A percentile compares a stretch with the other conserved stretches of the same genome.
Conservation (phyloP, 35 echinoderm and acorn worm genomes). For the Stichopus chloronotus region DNA sequence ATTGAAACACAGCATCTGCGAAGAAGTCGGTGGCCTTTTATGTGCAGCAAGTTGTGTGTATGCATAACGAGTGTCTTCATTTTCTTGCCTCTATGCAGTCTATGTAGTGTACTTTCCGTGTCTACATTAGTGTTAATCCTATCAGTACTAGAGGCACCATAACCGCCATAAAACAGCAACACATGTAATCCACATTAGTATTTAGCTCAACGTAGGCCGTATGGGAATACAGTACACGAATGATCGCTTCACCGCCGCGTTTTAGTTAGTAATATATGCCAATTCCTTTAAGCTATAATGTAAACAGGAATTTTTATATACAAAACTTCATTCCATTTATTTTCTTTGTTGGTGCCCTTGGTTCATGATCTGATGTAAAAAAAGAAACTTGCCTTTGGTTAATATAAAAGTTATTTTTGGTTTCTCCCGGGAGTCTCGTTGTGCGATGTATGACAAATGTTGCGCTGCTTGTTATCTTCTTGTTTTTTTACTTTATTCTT, state of each 20-base stretch:
- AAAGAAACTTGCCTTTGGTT: not conserved
- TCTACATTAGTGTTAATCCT: not conserved
- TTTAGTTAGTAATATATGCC: not conserved
- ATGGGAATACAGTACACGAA: not conserved
- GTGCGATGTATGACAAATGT: too few species aligned
- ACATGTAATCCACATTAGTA: not conserved
- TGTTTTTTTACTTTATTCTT: too few species aligned
- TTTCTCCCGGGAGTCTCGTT: not conserved
- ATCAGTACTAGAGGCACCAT: not conserved
- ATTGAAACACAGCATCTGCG: not conserved
- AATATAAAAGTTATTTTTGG: not conserved
- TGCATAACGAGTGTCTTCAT: not conserved
- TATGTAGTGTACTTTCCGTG: not conserved
- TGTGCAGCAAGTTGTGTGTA: not conserved
- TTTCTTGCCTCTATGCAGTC: not conserved
- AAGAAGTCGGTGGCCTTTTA: not conserved
- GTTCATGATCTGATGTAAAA: not conserved
- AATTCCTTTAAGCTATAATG: slow-evolving; percentile 1
- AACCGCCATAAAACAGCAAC: not conserved
- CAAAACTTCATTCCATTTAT: not conserved
- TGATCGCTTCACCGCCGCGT: not conserved
- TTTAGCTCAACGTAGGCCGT: not conserved
- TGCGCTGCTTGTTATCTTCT: too few species aligned
- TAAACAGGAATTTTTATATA: not conserved
- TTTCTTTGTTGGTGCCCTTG: not conserved